Evolutionary conservation across 2,888 invertebrate genomes (phyloP).

Genomic region (Ganaspis brasiliensis): DNA sequence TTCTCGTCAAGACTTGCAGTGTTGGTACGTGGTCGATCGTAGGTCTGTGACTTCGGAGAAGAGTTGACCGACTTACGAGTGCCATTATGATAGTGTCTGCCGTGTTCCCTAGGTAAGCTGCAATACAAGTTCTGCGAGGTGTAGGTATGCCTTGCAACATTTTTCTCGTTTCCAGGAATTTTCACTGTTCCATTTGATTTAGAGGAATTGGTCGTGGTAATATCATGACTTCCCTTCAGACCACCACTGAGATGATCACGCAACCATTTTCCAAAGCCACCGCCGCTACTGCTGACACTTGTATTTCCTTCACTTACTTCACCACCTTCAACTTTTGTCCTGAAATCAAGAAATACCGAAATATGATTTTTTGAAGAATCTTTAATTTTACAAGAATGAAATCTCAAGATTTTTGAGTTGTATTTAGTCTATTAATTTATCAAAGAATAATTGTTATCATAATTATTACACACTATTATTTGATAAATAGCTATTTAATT

Average conservation of each 20-base stretch:
- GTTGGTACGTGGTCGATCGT: constrained; percentile 68
- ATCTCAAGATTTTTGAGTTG: too few species aligned
- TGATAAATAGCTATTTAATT: too few species aligned
- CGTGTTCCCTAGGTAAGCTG: constrained; percentile 75
- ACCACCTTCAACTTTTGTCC: constrained; percentile 51
- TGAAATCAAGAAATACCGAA: constrained; percentile 49
- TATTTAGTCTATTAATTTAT: too few species aligned
- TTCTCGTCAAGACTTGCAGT: constrained; percentile 65
- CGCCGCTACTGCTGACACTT: constrained; percentile 59
- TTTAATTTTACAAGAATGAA: too few species aligned
- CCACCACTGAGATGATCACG: constrained; percentile 75
- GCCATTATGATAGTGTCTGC: constrained; percentile 63
- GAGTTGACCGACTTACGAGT: constrained; percentile 61
- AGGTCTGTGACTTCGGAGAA: constrained; percentile 59
- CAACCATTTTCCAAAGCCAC: constrained; percentile 78
- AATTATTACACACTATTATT: too few species aligned
- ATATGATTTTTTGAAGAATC: too few species aligned
- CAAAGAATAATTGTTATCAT: too few species aligned
- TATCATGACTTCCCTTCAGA: constrained; percentile 53
- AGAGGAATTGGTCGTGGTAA: constrained; percentile 44
- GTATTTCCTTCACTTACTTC: constrained; percentile 51
- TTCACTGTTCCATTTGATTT: constrained; percentile 39
- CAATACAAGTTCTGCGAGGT: constrained; percentile 77
- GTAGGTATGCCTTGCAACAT: constrained; percentile 65
- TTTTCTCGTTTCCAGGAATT: constrained; percentile 59